Conservation (phyloP, 2,797 vertebrate genomes). For the Chromis chromis region DNA sequence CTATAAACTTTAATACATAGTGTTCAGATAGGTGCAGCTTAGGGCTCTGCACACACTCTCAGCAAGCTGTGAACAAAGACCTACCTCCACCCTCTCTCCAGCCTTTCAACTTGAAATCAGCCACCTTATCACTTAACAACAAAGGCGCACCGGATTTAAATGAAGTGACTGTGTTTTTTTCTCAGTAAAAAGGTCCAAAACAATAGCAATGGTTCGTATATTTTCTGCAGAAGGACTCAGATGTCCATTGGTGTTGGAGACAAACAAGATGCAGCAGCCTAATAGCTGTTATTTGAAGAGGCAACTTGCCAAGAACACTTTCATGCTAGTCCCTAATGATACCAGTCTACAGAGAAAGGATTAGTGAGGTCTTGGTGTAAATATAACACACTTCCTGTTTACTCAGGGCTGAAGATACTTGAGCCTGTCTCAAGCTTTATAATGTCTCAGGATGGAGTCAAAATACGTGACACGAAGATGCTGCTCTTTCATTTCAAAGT, state of each 20-base stretch:
- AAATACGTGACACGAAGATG: constrained; percentile 19
- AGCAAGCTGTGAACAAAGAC: constrained; percentile 79
- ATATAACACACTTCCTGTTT: constrained; percentile 77
- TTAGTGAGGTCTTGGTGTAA: constrained; percentile 72
- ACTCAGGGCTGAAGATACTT: constrained; percentile 51
- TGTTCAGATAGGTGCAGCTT: constrained; percentile 81
- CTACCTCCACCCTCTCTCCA: constrained; percentile 72
- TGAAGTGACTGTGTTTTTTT: constrained; percentile 48
- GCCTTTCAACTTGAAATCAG: constrained; percentile 80
- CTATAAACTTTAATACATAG: constrained; percentile 79
- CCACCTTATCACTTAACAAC: constrained; percentile 66
- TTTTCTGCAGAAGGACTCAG: constrained; percentile 13
- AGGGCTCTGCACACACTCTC: constrained; percentile 71
- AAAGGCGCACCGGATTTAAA: constrained; percentile 63
- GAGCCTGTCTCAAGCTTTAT: constrained; percentile 33
- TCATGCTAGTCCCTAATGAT: constrained; percentile 60
- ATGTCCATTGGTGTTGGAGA: constrained; percentile 22
- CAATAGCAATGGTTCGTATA: constrained; percentile 17
- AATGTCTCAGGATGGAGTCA: constrained; percentile 34
- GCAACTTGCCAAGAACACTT: constrained; percentile 55
- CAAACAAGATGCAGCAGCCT: constrained; percentile 44
- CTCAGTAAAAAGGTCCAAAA: constrained; percentile 26
- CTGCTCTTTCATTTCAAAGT: constrained; percentile 18
- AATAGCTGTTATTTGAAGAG: constrained; percentile 62
- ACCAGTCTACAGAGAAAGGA: constrained; percentile 68